A percentile compares a stretch with the other conserved stretches of the same genome.
Conservation (phyloP, 1,140 invertebrate species). For the Anastrepha ludens region DNA sequence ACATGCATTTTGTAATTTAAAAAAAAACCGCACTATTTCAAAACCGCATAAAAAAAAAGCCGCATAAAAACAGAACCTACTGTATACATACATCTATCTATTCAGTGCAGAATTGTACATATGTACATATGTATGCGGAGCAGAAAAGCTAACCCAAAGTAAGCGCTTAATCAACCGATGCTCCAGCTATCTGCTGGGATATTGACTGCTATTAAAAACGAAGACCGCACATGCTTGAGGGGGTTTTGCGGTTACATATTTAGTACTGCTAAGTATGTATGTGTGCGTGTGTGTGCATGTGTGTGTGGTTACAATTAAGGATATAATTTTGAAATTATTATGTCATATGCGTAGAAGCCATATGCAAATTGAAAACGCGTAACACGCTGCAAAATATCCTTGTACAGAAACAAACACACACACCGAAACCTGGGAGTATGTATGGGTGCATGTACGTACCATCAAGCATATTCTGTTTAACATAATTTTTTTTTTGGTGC, state of each 20-base stretch:
- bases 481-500: neutral
- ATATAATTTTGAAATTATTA: constrained; percentile 52
- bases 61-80: too few relatives aligned
- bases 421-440: neutral
- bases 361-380: constrained; percentile 49
- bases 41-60: too few relatives aligned
- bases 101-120: too few relatives aligned
- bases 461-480: neutral
- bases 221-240: neutral
- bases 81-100: too few relatives aligned
- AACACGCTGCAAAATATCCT: constrained; percentile 16
- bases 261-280: neutral
- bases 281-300: neutral
- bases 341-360: constrained; percentile 52
- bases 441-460: neutral
- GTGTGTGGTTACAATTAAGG: constrained; percentile 44
- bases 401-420: neutral
- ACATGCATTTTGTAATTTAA: too few relatives aligned
- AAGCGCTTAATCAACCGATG: too few relatives aligned
- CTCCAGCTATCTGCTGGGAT: too few relatives aligned
- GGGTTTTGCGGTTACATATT: neutral
- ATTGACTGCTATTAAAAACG: neutral
- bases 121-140: too few relatives aligned
- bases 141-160: too few relatives aligned
- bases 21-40: too few relatives aligned